Conservation (phyloP, 2,888 invertebrate species). For the Papilio elwesi region DNA sequence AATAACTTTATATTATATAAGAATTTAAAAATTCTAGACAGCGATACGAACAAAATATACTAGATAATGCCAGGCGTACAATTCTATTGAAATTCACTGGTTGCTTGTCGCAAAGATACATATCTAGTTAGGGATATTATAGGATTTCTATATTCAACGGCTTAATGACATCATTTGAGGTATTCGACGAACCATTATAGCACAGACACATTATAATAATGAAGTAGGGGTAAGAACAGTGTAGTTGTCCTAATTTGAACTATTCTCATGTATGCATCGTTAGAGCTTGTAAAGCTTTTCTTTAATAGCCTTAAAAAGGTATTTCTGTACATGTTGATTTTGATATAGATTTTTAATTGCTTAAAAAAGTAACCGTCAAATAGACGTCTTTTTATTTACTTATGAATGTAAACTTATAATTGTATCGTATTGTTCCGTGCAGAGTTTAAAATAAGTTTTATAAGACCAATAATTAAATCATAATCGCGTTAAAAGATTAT, state of each 20-base stretch:
- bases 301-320: too few relatives aligned
- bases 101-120: constrained; percentile 10
- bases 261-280: neutral
- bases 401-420: neutral
- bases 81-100: constrained; percentile 9
- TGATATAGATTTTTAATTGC: too few relatives aligned
- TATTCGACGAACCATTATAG: neutral
- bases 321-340: too few relatives aligned
- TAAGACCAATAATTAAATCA: neutral
- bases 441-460: neutral
- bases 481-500: neutral
- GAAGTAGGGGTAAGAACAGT: neutral
- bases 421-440: neutral
- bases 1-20: neutral
- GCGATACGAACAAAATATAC: too few relatives aligned
- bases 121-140: constrained; percentile 6
- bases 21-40: neutral
- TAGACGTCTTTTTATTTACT: neutral
- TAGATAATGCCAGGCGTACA: neutral
- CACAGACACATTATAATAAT: constrained; percentile 1
- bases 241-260: neutral
- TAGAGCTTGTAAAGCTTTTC: too few relatives aligned
- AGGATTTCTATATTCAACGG: constrained; percentile 15
- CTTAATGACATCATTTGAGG: constrained; percentile 4
- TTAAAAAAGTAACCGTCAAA: too few relatives aligned